A percentile compares a stretch with the other conserved stretches of the same genome.
Evolutionary conservation across 2,797 vertebrate genomes (phyloP).

Genomic region (Poeciliopsis presidionis): DNA sequence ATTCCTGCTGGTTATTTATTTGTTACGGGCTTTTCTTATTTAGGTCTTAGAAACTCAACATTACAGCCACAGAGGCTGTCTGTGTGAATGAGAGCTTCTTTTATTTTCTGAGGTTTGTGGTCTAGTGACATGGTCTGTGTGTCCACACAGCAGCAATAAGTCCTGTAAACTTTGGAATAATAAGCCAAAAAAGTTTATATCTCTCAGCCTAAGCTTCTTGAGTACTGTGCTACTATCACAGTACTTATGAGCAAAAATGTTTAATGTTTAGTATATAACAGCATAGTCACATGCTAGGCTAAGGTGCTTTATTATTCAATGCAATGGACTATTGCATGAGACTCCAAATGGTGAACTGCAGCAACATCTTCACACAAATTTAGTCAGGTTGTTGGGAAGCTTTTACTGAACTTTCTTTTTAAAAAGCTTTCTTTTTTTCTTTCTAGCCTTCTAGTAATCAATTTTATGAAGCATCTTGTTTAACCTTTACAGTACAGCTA

Average conservation of each 20-base stretch:
- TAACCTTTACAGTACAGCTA: background rate
- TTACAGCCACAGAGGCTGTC: slow-evolving; percentile 51
- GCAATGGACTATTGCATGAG: background rate
- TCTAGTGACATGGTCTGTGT: slow-evolving; percentile 51
- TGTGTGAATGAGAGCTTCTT: slow-evolving; percentile 49
- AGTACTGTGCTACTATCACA: background rate
- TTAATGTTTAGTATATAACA: slow-evolving; percentile 19
- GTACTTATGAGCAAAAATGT: background rate
- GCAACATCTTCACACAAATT: background rate
- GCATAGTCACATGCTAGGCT: slow-evolving; percentile 39
- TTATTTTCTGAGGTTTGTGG: slow-evolving; percentile 64
- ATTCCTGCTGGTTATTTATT: slow-evolving; percentile 72
- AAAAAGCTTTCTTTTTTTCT: background rate
- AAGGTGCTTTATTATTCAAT: slow-evolving; percentile 14
- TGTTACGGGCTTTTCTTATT: slow-evolving; percentile 74
- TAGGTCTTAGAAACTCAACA: slow-evolving; percentile 71
- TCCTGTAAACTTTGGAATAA: background rate
- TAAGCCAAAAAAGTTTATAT: background rate
- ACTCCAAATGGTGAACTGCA: background rate
- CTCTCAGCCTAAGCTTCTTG: background rate
- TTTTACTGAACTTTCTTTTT: background rate
- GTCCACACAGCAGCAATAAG: slow-evolving; percentile 12
- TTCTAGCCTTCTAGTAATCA: background rate
- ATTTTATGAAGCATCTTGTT: background rate
- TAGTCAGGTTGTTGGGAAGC: background rate